Evolutionary conservation across 2,113 vertebrate genomes (phyloP), one percentile per base, ranked within the genome.

Genomic region (Pseudopodoces humilis): DNA sequence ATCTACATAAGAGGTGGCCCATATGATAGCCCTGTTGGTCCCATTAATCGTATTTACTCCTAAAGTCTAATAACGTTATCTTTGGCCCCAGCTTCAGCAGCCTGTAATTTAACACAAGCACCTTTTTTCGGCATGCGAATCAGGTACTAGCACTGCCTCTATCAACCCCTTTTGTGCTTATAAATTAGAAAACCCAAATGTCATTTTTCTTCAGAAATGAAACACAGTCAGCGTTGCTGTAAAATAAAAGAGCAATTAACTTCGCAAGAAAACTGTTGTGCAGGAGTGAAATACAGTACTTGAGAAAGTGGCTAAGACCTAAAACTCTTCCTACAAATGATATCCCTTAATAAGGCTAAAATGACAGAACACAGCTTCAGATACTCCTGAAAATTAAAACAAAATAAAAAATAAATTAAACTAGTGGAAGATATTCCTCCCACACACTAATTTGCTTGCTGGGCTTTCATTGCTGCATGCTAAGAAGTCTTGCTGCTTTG

Each of bases 131-230:
- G 76, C 67, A 90, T 91, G 80, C 2, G 22, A 93, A 89, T 94
- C 81, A 30, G 91, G 85, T 92, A 87, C 60, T 25, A 75, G 62
- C 5, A 3, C 88, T 13, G 14, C 37, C 81, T 90, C 91, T 86
- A 92, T 65, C 94, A 75, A 70, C 55, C 76, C 82, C 94, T 92
- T 97, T 97, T 97, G 92, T 97, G 95, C 77, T 95, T 86, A 92
- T 96, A 97, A 97, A 97, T 98, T 95, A 96, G 96, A 98, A 98
- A 98, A 89, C 83, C 93, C 69, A 96, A 96, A 96, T 53, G 86
- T 77, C 31, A 0, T 86, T 97, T 97, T 94, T 83, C 64, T 95
- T 96, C 86, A 77, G 87, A 92, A 86, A 90, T 2, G 53, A 96
- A 97, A 95, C 60, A 59, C 72, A 93, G 92, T 84, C 96, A 96